Base-by-base conservation (phyloP, 1,140 invertebrate genomes). In the Maconellicoccus hirsutus region DNA sequence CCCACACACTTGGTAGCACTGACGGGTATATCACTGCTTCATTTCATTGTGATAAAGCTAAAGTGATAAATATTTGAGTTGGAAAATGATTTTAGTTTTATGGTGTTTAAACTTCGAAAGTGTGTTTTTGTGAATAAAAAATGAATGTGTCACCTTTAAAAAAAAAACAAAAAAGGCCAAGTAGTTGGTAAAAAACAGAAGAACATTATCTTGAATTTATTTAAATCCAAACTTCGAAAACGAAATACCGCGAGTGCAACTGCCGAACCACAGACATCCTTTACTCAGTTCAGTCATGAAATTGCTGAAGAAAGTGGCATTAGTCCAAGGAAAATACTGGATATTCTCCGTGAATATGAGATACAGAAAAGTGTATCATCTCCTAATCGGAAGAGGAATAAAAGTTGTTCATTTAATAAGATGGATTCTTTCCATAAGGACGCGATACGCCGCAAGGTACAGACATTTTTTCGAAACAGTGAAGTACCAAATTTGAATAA, bases 361-460 rank as follows among this genome's bases (percentile, higher is more conserved):
- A 19, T 22, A 10, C 7, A 7, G 7, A 61, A 61, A 61, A 61
- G 4, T 61, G 59, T 71, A 26, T 59, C 14, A 25, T 71, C 42
- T 6, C 70, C 70, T 16, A 52, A 71, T 22, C 52, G 25, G 29
- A 52, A 0, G 1, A 59, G 39, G 27, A 27, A 22, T 8, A 52
- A 52, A 59, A 0, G 12, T 0, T n/a, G 3, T 12, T 16, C 25
- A 14, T 22, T 4, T 1, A 26, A 52, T 1, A 59, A 71, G 26
- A 14, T 63, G 26, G 70, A 71, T 63, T 52, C 52, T 29, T 29
- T 71, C 29, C 23, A 71, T 19, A 59, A 19, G 63, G 70, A 63
- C 8, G 21, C 21, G 0, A 22, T 71, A 7, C 52, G 70, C 1
- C 16, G 38, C 4, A 61, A 71, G 33, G 21, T 71, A 8, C 23